Percentiles rank a stretch among this genome's conserved stretches.
These are phyloP conservation scores for Euwallacea fornicatus DNA, from an alignment of 1,140 invertebrate genomes.

Conservation along the genomic window DNA sequence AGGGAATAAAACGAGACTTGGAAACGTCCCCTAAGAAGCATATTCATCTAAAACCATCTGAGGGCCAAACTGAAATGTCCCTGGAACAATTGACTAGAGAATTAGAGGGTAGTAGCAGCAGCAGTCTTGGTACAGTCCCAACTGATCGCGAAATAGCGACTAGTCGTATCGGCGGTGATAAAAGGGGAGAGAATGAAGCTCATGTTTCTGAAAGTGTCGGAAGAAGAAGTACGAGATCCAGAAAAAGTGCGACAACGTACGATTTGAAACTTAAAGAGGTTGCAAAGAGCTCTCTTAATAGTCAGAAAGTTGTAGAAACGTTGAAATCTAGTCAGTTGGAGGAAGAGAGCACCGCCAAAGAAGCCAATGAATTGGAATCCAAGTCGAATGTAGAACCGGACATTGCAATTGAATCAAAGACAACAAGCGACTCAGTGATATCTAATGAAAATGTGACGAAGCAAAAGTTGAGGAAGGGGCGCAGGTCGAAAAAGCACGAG, in stretches of 20 bases:
- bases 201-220: neutral
- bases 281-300: neutral
- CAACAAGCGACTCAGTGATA: too few species aligned
- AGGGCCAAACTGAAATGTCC: conserved; percentile 11
- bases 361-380: neutral
- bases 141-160: neutral
- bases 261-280: neutral
- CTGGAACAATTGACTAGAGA: conserved; percentile 10
- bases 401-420: too few species aligned
- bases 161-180: neutral
- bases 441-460: too few species aligned
- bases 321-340: neutral
- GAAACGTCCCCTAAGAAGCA: neutral
- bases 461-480: too few species aligned
- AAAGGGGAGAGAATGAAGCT: neutral
- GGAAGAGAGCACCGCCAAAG: conserved; percentile 3
- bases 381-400: too few species aligned
- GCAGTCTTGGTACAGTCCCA: neutral
- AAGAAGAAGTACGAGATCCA: neutral
- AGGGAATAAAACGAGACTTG: conserved; percentile 3
- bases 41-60: conserved; percentile 1
- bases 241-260: neutral
- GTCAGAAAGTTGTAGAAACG: neutral
- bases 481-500: too few species aligned
- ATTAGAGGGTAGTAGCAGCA: neutral